Conservation (phyloP, 2,113 vertebrate genomes). For the Bungarus multicinctus region DNA sequence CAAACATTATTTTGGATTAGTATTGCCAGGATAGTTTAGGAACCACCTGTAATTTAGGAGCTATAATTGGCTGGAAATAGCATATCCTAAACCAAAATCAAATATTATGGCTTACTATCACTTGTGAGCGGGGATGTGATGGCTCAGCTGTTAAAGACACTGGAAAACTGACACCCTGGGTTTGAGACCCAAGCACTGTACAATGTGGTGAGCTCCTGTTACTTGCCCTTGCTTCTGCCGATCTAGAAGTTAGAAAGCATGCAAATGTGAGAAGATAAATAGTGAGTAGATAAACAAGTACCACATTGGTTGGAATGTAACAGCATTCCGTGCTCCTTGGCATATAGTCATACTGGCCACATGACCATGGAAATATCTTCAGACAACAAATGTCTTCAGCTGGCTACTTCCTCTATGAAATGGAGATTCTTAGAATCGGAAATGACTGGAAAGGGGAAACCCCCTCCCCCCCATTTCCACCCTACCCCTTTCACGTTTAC, state of each 20-base stretch:
- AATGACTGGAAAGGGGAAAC: not conserved
- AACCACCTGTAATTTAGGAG: not conserved
- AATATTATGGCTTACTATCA: not conserved
- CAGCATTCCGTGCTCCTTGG: not conserved
- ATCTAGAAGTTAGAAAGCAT: not conserved
- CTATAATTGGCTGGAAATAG: not conserved
- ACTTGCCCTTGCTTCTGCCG: not conserved
- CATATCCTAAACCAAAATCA: not conserved
- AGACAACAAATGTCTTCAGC: not conserved
- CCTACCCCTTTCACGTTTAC: not conserved
- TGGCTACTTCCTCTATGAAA: not conserved
- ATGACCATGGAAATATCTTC: not conserved
- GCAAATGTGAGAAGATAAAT: not conserved
- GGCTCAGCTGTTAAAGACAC: too few species aligned
- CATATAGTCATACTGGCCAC: not conserved
- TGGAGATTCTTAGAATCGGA: too few species aligned
- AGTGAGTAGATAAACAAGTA: not conserved
- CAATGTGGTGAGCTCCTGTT: not conserved
- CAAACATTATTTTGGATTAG: not conserved
- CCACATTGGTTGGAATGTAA: not conserved
- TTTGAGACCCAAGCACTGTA: not conserved
- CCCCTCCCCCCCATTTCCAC: not conserved
- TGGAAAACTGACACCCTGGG: not conserved
- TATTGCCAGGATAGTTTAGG: not conserved
- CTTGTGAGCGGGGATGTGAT: not conserved